phyloP scores from a whole-genome alignment of 64 coral and sea anemone genomes.

The Catalaphyllia jardinei region DNA sequence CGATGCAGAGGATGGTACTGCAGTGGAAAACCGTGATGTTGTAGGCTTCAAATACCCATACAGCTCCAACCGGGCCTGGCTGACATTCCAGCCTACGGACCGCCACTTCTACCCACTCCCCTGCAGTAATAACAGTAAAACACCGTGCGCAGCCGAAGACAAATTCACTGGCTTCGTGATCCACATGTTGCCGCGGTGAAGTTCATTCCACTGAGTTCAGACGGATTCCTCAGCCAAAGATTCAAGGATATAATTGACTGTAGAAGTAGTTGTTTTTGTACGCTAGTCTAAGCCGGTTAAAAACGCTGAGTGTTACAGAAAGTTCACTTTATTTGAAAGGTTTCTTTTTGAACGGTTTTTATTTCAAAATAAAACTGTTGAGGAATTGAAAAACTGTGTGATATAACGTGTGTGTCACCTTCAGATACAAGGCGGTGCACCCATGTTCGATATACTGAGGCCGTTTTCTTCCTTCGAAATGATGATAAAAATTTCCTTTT shows the following conservation, averaged over 20 bases:
- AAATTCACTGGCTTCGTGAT: conserved; percentile 45
- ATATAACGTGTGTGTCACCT: no score
- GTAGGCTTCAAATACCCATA: conserved; percentile 19
- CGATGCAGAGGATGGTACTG: not conserved
- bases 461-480: no score
- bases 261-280: not conserved
- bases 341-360: no score
- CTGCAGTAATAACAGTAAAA: conserved; percentile 24
- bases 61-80: not conserved
- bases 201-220: no score
- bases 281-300: no score
- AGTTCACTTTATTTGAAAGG: no score
- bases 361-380: no score
- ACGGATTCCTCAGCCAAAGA: not conserved
- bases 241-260: not conserved
- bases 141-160: conserved; percentile 9
- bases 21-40: conserved; percentile 2
- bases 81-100: not conserved
- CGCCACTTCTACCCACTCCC: conserved; percentile 15
- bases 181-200: conserved; percentile 9
- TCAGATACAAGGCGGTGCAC: no score
- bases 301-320: no score
- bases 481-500: no score
- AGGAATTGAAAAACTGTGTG: no score
- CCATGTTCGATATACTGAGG: no score